Conservation (phyloP, 2,797 vertebrate species). For the Selene dorsalis region DNA sequence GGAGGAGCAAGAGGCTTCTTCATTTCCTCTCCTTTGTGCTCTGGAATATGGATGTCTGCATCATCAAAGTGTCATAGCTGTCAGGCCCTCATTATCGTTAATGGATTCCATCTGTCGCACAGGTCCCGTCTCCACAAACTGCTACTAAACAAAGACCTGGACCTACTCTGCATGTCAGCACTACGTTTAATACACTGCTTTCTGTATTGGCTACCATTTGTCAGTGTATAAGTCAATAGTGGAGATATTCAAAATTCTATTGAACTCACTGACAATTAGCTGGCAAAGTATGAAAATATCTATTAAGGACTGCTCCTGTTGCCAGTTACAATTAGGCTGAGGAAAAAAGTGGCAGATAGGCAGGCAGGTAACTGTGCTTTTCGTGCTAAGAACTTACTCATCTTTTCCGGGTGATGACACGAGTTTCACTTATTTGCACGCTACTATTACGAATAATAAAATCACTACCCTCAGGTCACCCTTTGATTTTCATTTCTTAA, state of each 20-base stretch:
- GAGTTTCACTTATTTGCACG: constrained; percentile 29
- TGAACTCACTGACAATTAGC: constrained; percentile 47
- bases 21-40: constrained; percentile 83
- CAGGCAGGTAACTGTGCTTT: constrained; percentile 24
- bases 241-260: constrained; percentile 38
- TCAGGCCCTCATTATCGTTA: constrained; percentile 81
- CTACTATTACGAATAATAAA: constrained; percentile 29
- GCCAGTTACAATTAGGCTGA: constrained; percentile 42
- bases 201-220: constrained; percentile 47
- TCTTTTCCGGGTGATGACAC: constrained; percentile 11
- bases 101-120: constrained; percentile 81
- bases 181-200: constrained; percentile 55
- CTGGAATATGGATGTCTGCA: constrained; percentile 80
- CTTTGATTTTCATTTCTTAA: constrained; percentile 41
- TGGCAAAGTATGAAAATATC: constrained; percentile 32
- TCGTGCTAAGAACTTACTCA: constrained; percentile 4
- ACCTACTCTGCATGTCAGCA: constrained; percentile 65
- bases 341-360: constrained; percentile 14
- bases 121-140: constrained; percentile 74
- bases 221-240: constrained; percentile 46
- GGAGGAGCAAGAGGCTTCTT: constrained; percentile 75
- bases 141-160: constrained; percentile 69
- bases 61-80: constrained; percentile 84
- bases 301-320: constrained; percentile 26
- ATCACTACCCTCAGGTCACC: constrained; percentile 16